These are phyloP conservation scores for Sipha flava DNA, from an alignment of 1,140 invertebrate species.

Conservation along the genomic window DNA sequence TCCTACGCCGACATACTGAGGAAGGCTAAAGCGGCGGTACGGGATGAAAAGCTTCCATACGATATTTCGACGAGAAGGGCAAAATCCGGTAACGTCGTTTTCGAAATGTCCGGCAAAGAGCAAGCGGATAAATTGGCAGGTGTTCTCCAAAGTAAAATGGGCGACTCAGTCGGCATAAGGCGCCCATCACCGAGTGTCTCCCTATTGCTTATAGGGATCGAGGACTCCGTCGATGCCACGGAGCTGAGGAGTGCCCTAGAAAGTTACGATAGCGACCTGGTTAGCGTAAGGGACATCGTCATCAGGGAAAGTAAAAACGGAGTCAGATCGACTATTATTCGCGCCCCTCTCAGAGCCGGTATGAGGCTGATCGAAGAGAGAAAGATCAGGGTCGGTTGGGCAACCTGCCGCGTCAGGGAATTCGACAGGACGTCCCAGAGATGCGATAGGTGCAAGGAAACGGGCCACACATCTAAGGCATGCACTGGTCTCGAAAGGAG, in stretches of 20 bases:
- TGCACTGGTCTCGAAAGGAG: no score
- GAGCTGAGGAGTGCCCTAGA: background rate
- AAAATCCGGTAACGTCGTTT: background rate
- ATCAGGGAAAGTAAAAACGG: no score
- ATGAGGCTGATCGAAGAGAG: no score
- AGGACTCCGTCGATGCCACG: background rate
- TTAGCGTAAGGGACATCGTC: no score
- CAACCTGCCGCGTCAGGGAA: no score
- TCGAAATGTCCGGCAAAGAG: background rate
- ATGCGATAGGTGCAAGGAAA: no score
- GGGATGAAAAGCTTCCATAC: background rate
- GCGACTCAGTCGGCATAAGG: background rate
- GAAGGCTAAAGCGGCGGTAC: background rate
- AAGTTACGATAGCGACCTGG: no score
- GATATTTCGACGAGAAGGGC: background rate
- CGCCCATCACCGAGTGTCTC: background rate
- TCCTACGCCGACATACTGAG: background rate
- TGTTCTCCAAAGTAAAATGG: background rate
- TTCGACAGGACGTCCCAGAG: no score
- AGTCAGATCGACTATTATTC: no score
- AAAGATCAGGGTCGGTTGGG: no score
- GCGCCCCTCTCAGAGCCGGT: no score
- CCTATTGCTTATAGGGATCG: background rate
- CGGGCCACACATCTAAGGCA: no score
- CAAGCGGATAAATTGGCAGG: background rate